phyloP scores from a whole-genome alignment of 1,140 invertebrate species.

The Drosophila paulistorum region DNA sequence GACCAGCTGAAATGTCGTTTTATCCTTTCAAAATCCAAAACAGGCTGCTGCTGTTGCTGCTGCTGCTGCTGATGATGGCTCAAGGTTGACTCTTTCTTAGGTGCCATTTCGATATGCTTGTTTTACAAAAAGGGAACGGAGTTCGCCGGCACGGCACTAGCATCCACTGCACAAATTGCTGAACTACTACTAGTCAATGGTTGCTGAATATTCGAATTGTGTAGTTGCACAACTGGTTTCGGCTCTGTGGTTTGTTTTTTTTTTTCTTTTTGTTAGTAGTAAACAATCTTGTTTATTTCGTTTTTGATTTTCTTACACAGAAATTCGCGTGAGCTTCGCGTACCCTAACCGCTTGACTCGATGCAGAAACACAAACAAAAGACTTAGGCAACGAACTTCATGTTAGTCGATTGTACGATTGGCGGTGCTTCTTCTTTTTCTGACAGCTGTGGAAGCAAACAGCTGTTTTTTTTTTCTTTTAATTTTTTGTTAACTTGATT shows the following conservation, averaged over 20 bases:
- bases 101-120: conserved; percentile 53
- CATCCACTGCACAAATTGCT: conserved; percentile 18
- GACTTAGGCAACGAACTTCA: conserved; percentile 74
- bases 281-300: conserved; percentile 65
- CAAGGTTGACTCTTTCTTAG: conserved; percentile 78
- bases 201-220: conserved; percentile 45
- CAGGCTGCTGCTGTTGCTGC: conserved; percentile 52
- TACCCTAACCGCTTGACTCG: conserved; percentile 7
- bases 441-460: conserved; percentile 34
- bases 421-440: conserved; percentile 14
- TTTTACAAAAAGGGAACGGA: conserved; percentile 10
- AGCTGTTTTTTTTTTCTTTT: conserved; percentile 30
- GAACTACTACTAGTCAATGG: conserved; percentile 41
- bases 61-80: conserved; percentile 63
- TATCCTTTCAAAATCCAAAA: conserved; percentile 77
- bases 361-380: conserved; percentile 58
- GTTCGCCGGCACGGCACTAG: conserved; percentile 36
- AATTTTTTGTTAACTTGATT: conserved; percentile 8
- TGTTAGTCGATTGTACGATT: conserved; percentile 36
- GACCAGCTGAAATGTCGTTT: conserved; percentile 81
- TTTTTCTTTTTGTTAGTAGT: conserved; percentile 27
- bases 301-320: conserved; percentile 42
- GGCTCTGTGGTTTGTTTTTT: conserved; percentile 6
- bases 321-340: conserved; percentile 55
- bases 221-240: conserved; percentile 76